Conservation (phyloP, 2,113 vertebrate genomes). For the Prionailurus viverrinus region DNA sequence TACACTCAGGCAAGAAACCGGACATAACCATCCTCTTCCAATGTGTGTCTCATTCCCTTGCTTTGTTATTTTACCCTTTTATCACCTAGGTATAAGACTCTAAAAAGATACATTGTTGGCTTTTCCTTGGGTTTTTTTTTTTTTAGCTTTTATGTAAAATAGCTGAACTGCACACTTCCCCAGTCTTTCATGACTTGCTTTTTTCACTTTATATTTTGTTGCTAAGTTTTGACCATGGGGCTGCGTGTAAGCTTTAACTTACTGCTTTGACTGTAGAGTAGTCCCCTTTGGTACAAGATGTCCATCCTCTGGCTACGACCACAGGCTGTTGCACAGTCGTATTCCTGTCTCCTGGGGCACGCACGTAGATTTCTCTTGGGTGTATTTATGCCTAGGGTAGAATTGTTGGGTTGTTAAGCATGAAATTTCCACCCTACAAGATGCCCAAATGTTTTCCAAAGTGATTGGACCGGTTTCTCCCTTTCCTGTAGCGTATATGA, state of each 20-base stretch:
- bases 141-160: not conserved
- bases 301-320: not conserved
- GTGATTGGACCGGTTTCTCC: not conserved
- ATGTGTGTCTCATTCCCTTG: not conserved
- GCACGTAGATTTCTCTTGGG: not conserved
- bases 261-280: no score
- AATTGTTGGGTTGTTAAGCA: not conserved
- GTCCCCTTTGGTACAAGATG: not conserved
- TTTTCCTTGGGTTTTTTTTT: not conserved
- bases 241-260: not conserved
- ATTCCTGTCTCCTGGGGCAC: not conserved
- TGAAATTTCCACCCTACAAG: not conserved
- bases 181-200: not conserved
- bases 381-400: not conserved
- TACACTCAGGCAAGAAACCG: no score
- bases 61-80: not conserved
- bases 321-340: accelerated
- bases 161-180: not conserved
- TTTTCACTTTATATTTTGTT: not conserved
- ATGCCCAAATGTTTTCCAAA: not conserved
- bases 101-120: not conserved
- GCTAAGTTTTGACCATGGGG: not conserved
- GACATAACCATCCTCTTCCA: not conserved
- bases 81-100: not conserved
- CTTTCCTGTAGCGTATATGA: accelerated